Evolutionary conservation across 1,140 invertebrate genomes (phyloP), one percentile per base, ranked within the genome.

Genomic region (Trichonephila inaurata): DNA sequence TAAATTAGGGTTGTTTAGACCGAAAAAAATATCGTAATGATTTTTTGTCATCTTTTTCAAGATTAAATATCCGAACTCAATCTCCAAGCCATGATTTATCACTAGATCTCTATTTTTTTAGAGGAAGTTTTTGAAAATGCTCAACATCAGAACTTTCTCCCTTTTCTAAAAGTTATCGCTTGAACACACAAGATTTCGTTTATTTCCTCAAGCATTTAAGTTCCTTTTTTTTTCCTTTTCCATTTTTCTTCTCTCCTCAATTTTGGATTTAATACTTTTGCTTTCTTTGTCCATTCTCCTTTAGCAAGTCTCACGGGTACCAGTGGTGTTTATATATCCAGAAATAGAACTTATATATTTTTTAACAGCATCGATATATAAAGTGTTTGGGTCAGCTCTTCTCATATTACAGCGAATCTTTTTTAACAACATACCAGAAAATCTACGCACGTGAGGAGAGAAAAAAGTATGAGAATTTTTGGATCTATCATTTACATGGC

Each of bases 131-230:
- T 82, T 61, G 58, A 91, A 91, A 81, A 91, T 58, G 66, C 72
- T 61, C 58, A n/a, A 61, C 60, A 81, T 8, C 69, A 81, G 44
- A 82, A 91, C 89, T 81, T 91, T 81, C 72, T 24, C 40, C 58
- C 18, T 19, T 72, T 44, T 24, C 28, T 77, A n/a, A 51, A 92
- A 92, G 82, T 77, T 92, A 92, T 92, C 82, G 83, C 64, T 61
- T 77, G 91, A 92, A 33, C 83, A 83, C 91, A 87, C 91, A 72
- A 87, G 91, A 92, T 92, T 87, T 82, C 89, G 72, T 82, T 91
- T 92, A 92, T 92, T 92, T 92, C 83, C 64, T 77, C n/a, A 92
- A 91, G 83, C 82, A 92, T 92, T 92, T 72, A 72, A 87, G 83
- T 85, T 8, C 2, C 33, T 21, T 81, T 92, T 91, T 91, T 91